phyloP scores from a whole-genome alignment of 2,113 vertebrate species.

The Noturus placidus region DNA sequence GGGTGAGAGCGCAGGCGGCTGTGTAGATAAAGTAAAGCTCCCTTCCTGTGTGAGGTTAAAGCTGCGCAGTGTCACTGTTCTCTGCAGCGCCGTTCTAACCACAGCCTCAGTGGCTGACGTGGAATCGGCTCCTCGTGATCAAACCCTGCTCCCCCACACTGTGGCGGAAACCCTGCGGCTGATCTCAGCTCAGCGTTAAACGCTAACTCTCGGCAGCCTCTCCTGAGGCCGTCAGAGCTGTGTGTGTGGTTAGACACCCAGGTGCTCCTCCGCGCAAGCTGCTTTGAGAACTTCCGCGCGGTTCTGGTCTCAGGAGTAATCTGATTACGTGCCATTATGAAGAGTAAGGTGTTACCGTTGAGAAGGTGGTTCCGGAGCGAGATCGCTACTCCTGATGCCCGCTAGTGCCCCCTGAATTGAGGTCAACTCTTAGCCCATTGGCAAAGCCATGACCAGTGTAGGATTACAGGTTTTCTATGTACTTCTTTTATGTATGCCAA shows the following conservation, averaged over 20 bases:
- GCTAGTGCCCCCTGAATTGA: constrained; percentile 9
- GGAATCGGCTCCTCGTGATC: constrained; percentile 17
- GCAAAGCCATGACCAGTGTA: background rate
- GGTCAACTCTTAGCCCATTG: constrained; percentile 16
- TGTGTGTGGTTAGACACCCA: constrained; percentile 56
- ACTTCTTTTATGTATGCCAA: background rate
- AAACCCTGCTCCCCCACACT: constrained; percentile 16
- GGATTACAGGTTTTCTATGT: background rate
- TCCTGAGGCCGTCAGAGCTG: constrained; percentile 35
- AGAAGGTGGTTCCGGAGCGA: constrained; percentile 61
- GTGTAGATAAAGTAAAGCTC: constrained; percentile 71
- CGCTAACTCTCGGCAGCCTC: constrained; percentile 3
- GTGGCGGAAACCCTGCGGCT: constrained; percentile 29
- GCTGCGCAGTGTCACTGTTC: constrained; percentile 44
- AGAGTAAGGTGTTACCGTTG: constrained; percentile 66
- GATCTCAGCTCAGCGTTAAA: constrained; percentile 44
- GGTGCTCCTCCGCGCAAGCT: constrained; percentile 50
- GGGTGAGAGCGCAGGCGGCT: constrained; percentile 62
- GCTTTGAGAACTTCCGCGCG: constrained; percentile 71
- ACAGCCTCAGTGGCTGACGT: constrained; percentile 26
- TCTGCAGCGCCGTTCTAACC: constrained; percentile 52
- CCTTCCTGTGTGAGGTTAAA: constrained; percentile 76
- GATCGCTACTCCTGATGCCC: constrained; percentile 50
- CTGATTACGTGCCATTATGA: constrained; percentile 61
- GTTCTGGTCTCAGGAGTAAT: constrained; percentile 70